Evolutionary conservation across 1,140 invertebrate genomes (phyloP).

Genomic region (Hycleus phaleratus): DNA sequence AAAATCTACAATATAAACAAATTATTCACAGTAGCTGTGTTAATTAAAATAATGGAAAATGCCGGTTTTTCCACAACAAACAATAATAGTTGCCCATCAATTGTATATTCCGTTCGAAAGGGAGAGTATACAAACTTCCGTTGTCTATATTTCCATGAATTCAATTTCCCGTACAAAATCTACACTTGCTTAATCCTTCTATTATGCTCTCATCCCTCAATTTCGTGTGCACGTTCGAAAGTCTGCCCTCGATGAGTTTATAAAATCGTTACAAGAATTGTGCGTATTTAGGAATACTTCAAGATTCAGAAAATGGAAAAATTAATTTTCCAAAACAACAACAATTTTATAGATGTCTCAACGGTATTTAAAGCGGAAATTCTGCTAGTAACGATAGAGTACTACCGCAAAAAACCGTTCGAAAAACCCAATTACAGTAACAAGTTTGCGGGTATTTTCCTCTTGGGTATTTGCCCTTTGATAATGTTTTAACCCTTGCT

Average conservation of each 20-base stretch:
- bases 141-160: conserved; percentile 35
- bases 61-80: too few species aligned
- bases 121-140: conserved; percentile 1
- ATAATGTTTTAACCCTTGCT: conserved; percentile 15
- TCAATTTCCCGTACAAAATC: conserved; percentile 39
- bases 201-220: conserved; percentile 25
- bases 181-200: conserved; percentile 39
- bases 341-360: background rate
- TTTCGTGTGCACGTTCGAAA: too few species aligned
- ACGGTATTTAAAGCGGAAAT: conserved; percentile 9
- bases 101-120: background rate
- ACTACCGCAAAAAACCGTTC: background rate
- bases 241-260: too few species aligned
- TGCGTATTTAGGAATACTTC: too few species aligned
- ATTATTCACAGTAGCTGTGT: background rate
- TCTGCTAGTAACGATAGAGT: background rate
- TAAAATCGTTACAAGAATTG: too few species aligned
- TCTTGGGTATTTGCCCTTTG: conserved; percentile 10
- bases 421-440: conserved; percentile 14
- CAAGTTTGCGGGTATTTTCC: conserved; percentile 14
- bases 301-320: too few species aligned
- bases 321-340: too few species aligned
- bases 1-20: background rate
- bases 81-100: background rate
- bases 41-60: too few species aligned